Evolutionary conservation across 2,888 invertebrate species (phyloP).

Genomic region (Thumatha senex): DNA sequence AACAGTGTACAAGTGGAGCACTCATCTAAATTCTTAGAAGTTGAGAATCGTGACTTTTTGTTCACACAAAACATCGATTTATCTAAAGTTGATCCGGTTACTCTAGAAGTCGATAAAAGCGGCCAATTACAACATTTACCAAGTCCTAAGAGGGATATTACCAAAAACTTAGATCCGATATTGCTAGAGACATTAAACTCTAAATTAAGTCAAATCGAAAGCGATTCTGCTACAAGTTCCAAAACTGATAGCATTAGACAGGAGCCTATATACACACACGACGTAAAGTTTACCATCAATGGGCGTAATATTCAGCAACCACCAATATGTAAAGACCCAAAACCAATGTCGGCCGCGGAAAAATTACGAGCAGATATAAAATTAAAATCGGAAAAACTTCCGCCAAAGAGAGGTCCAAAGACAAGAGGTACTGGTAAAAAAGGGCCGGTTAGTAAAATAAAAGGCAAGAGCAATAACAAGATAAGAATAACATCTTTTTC

Average conservation of each 20-base stretch:
- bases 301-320: constrained; percentile 71
- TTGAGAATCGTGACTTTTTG: constrained; percentile 85
- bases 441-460: constrained; percentile 82
- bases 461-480: constrained; percentile 86
- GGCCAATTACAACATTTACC: constrained; percentile 85
- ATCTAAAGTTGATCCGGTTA: constrained; percentile 88
- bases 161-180: constrained; percentile 86
- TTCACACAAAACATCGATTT: constrained; percentile 90
- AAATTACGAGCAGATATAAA: constrained; percentile 80
- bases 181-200: constrained; percentile 87
- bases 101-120: constrained; percentile 87
- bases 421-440: constrained; percentile 84
- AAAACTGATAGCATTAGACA: constrained; percentile 87
- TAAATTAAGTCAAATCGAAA: constrained; percentile 89
- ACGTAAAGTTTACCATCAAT: constrained; percentile 79
- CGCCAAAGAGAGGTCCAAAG: constrained; percentile 85
- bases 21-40: constrained; percentile 73
- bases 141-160: constrained; percentile 88
- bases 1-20: constrained; percentile 64
- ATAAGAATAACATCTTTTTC: constrained; percentile 90
- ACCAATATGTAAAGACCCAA: constrained; percentile 69
- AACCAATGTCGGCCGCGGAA: constrained; percentile 73
- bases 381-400: constrained; percentile 84
- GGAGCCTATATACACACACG: constrained; percentile 81
- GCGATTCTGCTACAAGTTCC: constrained; percentile 89